Conservation (phyloP, 2,888 invertebrate genomes). For the Eustalomyia histrio region DNA sequence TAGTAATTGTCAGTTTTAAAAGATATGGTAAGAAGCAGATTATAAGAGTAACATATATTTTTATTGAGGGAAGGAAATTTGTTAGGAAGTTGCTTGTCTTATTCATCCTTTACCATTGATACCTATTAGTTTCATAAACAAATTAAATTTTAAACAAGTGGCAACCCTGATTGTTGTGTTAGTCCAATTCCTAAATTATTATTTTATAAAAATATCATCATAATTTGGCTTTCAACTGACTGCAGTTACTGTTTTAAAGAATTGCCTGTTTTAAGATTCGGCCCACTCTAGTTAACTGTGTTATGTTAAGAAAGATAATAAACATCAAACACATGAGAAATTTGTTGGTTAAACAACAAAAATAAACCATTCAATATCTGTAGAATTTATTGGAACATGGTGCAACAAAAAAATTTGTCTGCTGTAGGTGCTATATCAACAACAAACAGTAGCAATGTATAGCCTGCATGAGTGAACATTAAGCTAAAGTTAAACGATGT, state of each 20-base stretch:
- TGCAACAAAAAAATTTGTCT: background rate
- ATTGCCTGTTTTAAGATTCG: too few species aligned
- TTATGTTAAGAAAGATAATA: background rate
- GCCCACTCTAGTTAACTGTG: background rate
- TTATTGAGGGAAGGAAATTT: too few species aligned
- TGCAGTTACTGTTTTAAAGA: too few species aligned
- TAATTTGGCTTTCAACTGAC: too few species aligned
- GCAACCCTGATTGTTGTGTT: too few species aligned
- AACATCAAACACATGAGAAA: background rate
- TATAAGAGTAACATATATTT: too few species aligned
- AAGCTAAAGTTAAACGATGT: constrained; percentile 37
- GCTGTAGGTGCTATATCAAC: background rate
- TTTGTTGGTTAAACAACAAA: background rate
- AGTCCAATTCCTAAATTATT: too few species aligned
- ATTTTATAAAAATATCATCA: background rate
- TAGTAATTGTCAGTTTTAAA: constrained; percentile 2
- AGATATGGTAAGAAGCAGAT: background rate
- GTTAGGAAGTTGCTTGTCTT: too few species aligned
- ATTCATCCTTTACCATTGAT: too few species aligned
- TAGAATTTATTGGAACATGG: background rate
- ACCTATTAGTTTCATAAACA: too few species aligned
- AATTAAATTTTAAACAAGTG: too few species aligned
- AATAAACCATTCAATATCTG: background rate
- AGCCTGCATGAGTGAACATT: constrained; percentile 32
- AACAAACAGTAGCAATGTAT: constrained; percentile 12